phyloP scores from a whole-genome alignment of 1,140 invertebrate species.

The Ylistrum balloti region DNA sequence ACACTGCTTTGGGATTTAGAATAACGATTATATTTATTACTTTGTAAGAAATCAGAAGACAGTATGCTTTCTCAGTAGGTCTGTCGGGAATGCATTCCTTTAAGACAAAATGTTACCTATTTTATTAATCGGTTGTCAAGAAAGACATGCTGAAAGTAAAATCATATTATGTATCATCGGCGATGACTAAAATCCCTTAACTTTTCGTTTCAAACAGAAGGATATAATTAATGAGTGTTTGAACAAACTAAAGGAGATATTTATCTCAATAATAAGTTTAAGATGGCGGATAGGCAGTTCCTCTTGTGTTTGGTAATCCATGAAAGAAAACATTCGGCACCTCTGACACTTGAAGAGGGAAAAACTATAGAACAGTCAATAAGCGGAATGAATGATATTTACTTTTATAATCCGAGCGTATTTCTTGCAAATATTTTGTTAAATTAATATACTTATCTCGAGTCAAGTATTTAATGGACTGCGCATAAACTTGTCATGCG shows the following conservation, averaged over 20 bases:
- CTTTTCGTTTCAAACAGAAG: slow-evolving; percentile 15
- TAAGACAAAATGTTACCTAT: background rate
- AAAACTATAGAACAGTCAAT: slow-evolving; percentile 42
- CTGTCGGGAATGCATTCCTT: background rate
- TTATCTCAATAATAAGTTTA: background rate
- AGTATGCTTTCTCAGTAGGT: no score
- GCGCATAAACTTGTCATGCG: slow-evolving; percentile 63
- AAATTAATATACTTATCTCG: slow-evolving; percentile 64
- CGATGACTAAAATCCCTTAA: slow-evolving; percentile 26
- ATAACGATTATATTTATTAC: no score
- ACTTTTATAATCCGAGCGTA: slow-evolving; percentile 55
- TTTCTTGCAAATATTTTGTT: slow-evolving; percentile 60
- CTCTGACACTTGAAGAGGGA: slow-evolving; percentile 3
- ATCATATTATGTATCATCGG: background rate
- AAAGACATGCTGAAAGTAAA: background rate
- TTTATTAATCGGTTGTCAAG: background rate
- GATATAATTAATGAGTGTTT: slow-evolving; percentile 1
- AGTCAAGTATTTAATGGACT: slow-evolving; percentile 63
- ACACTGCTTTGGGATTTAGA: no score
- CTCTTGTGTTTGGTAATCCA: slow-evolving; percentile 1
- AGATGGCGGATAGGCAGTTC: slow-evolving; percentile 31
- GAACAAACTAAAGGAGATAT: background rate
- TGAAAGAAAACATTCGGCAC: background rate
- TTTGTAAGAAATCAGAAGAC: no score
- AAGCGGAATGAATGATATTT: slow-evolving; percentile 55